Percentiles rank a stretch among this genome's conserved stretches.
Conservation (phyloP, 1,140 invertebrate genomes). For the Listronotus oregonensis region DNA sequence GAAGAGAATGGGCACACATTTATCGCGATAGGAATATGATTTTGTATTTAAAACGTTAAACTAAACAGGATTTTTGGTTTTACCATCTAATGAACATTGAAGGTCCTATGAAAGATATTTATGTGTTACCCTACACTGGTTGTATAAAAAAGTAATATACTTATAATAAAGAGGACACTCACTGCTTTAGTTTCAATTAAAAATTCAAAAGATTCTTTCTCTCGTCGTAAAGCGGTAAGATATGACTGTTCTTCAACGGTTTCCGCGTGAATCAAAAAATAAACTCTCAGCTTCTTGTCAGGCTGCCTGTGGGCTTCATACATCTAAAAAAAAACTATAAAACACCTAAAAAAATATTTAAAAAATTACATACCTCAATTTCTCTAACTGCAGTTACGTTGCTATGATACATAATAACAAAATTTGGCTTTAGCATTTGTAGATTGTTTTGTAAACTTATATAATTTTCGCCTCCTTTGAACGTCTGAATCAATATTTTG, state of each 20-base stretch:
- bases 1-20: too few species aligned
- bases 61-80: too few species aligned
- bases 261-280: slow-evolving; percentile 85
- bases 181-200: slow-evolving; percentile 91
- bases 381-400: slow-evolving; percentile 86
- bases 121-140: too few species aligned
- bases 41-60: too few species aligned
- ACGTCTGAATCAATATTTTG: slow-evolving; percentile 74
- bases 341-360: background rate
- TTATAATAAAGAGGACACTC: too few species aligned
- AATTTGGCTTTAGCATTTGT: slow-evolving; percentile 73
- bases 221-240: slow-evolving; percentile 83
- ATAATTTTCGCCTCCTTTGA: slow-evolving; percentile 73
- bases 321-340: slow-evolving; percentile 37
- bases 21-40: too few species aligned
- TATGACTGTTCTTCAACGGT: slow-evolving; percentile 97
- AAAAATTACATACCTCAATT: slow-evolving; percentile 69
- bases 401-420: slow-evolving; percentile 89
- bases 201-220: slow-evolving; percentile 93
- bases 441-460: slow-evolving; percentile 71
- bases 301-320: slow-evolving; percentile 74
- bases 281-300: slow-evolving; percentile 71
- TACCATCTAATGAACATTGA: too few species aligned
- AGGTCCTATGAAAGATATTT: too few species aligned
- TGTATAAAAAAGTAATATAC: too few species aligned